phyloP scores from a whole-genome alignment of 2,888 invertebrate genomes.

The Xanthorhoe designata region DNA sequence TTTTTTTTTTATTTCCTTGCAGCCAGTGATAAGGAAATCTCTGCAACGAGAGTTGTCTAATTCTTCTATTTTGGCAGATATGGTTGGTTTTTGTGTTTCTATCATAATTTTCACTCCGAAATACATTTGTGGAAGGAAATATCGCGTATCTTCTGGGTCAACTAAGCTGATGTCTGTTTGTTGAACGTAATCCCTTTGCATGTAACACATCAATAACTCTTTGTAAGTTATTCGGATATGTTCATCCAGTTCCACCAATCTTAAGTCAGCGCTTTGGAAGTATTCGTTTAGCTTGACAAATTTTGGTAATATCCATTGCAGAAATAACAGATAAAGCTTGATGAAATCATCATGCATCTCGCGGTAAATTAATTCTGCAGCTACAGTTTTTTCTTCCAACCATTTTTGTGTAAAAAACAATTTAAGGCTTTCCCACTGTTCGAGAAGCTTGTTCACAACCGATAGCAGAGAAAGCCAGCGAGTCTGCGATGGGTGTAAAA shows the following conservation, averaged over 20 bases:
- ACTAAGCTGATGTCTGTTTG: slow-evolving; percentile 6
- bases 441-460: slow-evolving; percentile 12
- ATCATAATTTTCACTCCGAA: slow-evolving; percentile 2
- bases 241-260: slow-evolving; percentile 9
- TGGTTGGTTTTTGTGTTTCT: neutral
- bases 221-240: neutral
- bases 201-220: slow-evolving; percentile 8
- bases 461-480: slow-evolving; percentile 20
- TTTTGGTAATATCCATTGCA: slow-evolving; percentile 22
- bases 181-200: slow-evolving; percentile 6
- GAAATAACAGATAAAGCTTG: neutral
- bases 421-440: slow-evolving; percentile 18
- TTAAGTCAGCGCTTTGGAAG: slow-evolving; percentile 17
- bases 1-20: slow-evolving; percentile 22
- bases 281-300: slow-evolving; percentile 18
- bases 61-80: slow-evolving; percentile 16
- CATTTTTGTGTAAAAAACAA: slow-evolving; percentile 10
- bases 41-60: slow-evolving; percentile 20
- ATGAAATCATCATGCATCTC: slow-evolving; percentile 10
- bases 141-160: slow-evolving; percentile 7
- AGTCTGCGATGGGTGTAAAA: slow-evolving; percentile 21
- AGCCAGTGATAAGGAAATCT: slow-evolving; percentile 9
- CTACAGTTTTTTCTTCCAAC: slow-evolving; percentile 4
- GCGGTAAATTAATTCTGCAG: slow-evolving; percentile 9
- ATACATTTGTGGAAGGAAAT: slow-evolving; percentile 9